Evolutionary conservation across 2,888 invertebrate species (phyloP), one percentile per base, ranked within the genome.

Genomic region (Pristionchus exspectatus): DNA sequence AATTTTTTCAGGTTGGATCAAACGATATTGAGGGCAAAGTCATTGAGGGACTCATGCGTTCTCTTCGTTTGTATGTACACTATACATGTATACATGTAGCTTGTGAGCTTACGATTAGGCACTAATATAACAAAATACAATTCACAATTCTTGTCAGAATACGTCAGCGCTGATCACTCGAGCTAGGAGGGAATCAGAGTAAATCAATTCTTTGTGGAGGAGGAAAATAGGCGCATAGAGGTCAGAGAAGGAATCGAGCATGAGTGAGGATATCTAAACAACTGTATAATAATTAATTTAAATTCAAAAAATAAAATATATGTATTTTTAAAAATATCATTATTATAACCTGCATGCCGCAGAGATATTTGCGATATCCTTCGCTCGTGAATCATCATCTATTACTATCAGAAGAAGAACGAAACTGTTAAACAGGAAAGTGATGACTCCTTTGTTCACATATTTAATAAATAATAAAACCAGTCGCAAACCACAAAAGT

Each of bases 321-420:
- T 33, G 38, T 38, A 74, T 1, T 18, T 38, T 4, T 10, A 27
- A 21, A 18, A 10, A 38, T 21, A 74, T 24, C 5, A 3, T 66
- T n/a, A 72, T 27, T 27, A 33, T 16, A 1, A 74, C 74, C 74
- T 74, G 74, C 12, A 74, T 2, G 38, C 38, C 9, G 21, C 74
- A 74, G 9, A 74, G 33, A 74, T 74, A 74, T 38, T 74, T 74
- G 16, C 74, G 74, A 74, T 74, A 74, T 33, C 14, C 30, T 21
- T 74, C 5, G 16, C 38, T 14, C 74, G 74, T 3, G 24, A 18
- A 18, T 74, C 74, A 14, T 38, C 38, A 18, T 74, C 74, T 30
- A 18, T 74, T 18, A 74, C 7, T 4, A 74, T 74, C 21, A 74
- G 21, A 10, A 21, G 5, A 7, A 74, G 21, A 21, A 74, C 38